These are phyloP conservation scores for Manis javanica DNA, from an alignment of 2,797 vertebrate species.

Conservation along the genomic window DNA sequence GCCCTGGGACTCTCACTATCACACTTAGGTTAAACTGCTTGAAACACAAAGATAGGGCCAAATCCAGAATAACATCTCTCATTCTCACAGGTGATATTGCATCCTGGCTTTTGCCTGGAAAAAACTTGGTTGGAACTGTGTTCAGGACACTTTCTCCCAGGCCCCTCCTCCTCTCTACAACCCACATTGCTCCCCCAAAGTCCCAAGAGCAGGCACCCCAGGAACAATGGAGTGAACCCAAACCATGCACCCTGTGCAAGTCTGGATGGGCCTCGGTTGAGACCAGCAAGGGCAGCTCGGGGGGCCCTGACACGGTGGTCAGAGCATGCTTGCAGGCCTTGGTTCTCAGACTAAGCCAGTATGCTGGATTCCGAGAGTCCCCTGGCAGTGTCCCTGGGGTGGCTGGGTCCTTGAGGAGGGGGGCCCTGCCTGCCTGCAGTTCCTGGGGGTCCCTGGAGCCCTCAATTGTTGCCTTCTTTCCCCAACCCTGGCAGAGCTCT, in stretches of 20 bases:
- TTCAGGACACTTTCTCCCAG: neutral
- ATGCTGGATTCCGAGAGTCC: neutral
- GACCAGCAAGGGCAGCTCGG: neutral
- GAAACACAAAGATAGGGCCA: neutral
- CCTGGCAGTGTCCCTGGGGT: neutral
- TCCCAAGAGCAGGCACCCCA: neutral
- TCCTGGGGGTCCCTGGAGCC: neutral
- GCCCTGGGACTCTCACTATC: neutral
- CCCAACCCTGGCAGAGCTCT: conserved; percentile 87
- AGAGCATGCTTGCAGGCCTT: rapidly evolving
- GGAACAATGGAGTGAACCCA: neutral
- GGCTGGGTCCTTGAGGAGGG: rapidly evolving
- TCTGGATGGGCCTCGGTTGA: neutral
- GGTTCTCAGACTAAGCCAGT: neutral
- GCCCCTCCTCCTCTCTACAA: neutral
- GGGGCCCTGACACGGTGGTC: neutral
- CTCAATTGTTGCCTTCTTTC: neutral
- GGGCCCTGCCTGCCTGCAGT: neutral
- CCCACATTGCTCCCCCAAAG: neutral
- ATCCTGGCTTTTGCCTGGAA: neutral
- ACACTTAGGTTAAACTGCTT: neutral
- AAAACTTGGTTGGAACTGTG: neutral
- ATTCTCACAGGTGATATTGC: neutral
- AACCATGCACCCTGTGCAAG: neutral
- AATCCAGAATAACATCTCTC: neutral